A percentile compares a stretch with the other conserved stretches of the same genome.
Evolutionary conservation across 2,113 vertebrate species (phyloP).

Genomic region (Nestor notabilis): DNA sequence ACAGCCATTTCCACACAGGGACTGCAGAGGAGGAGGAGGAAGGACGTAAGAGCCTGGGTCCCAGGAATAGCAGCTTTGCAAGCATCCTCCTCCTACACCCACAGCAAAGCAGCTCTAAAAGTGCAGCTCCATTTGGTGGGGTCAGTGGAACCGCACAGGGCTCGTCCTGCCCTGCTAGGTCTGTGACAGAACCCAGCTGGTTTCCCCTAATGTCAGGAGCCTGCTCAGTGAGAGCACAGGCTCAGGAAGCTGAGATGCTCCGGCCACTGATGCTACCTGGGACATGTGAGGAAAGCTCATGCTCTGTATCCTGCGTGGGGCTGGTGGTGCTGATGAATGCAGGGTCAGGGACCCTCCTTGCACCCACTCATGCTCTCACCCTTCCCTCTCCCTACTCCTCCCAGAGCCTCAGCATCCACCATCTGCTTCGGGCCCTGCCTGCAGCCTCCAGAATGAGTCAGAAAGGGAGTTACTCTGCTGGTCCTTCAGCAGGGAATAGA

Average conservation of each 20-base stretch:
- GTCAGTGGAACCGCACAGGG: not conserved
- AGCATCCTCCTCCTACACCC: not conserved
- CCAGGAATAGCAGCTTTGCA: not conserved
- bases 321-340: not conserved
- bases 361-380: not conserved
- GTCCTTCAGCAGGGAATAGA: not conserved
- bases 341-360: not conserved
- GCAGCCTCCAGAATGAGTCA: not conserved
- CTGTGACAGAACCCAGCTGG: not conserved
- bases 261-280: not conserved
- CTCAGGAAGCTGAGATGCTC: not conserved
- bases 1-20: not conserved
- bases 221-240: not conserved
- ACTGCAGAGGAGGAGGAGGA: not conserved
- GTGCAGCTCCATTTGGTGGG: not conserved
- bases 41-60: not conserved
- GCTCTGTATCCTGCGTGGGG: fast-evolving
- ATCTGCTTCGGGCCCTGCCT: not conserved
- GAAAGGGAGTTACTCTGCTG: not conserved
- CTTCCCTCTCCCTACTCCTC: not conserved
- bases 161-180: not conserved
- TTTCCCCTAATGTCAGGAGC: not conserved
- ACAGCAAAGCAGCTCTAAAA: not conserved
- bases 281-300: not conserved
- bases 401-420: not conserved